phyloP scores from a whole-genome alignment of 2,113 vertebrate genomes.

The Ceratotherium simum region DNA sequence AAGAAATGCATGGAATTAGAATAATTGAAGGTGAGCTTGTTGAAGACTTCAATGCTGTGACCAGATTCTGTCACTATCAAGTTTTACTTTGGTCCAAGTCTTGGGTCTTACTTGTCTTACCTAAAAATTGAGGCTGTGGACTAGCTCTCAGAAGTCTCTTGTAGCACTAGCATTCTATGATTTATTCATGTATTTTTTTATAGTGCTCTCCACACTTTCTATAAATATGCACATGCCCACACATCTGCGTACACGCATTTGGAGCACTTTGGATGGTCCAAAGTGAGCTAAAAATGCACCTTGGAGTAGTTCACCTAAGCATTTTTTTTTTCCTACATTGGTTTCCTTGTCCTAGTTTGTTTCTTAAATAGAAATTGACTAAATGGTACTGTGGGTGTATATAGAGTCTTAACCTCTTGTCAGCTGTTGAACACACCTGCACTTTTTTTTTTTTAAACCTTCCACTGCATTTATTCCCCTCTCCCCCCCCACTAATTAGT shows the following conservation, averaged over 20 bases:
- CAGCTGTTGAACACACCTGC: slow-evolving; percentile 44
- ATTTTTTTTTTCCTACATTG: slow-evolving; percentile 45
- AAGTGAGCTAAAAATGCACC: slow-evolving; percentile 69
- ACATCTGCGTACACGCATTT: slow-evolving; percentile 25
- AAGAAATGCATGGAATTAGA: background rate
- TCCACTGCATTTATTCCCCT: background rate
- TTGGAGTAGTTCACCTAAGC: slow-evolving; percentile 67
- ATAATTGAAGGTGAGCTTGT: background rate
- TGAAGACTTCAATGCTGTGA: background rate
- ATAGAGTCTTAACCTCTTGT: slow-evolving; percentile 41
- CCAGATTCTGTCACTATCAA: background rate
- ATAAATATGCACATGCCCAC: slow-evolving; percentile 69
- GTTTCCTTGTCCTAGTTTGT: slow-evolving; percentile 72
- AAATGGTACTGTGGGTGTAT: slow-evolving; percentile 62
- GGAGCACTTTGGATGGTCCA: slow-evolving; percentile 66
- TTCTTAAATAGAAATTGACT: slow-evolving; percentile 75
- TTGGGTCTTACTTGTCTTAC: slow-evolving; percentile 40
- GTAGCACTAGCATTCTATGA: slow-evolving; percentile 36
- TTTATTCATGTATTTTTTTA: slow-evolving; percentile 68
- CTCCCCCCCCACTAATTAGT: background rate
- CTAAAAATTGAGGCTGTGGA: slow-evolving; percentile 36
- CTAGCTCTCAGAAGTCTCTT: slow-evolving; percentile 39
- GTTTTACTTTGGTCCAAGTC: background rate
- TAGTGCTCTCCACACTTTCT: slow-evolving; percentile 56
- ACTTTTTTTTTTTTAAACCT: background rate